phyloP scores from a whole-genome alignment of 1,140 invertebrate species.

The Pseudachorutes palmiensis region DNA sequence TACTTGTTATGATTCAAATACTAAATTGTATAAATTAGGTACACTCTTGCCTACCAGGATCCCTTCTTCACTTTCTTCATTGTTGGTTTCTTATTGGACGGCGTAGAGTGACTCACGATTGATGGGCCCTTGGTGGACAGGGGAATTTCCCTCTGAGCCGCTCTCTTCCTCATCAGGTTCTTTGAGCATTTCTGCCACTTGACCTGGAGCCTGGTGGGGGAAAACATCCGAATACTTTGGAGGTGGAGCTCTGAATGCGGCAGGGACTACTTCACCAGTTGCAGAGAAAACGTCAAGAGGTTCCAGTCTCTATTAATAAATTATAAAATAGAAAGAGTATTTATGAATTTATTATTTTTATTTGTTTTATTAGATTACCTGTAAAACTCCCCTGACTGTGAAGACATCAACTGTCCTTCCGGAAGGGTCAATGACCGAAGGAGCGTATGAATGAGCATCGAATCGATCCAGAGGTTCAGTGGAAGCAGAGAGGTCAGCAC shows the following conservation, averaged over 20 bases:
- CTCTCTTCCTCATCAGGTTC: constrained; percentile 30
- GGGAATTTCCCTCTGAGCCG: constrained; percentile 11
- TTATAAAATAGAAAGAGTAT: background rate
- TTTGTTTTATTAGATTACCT: constrained; percentile 23
- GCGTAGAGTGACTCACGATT: constrained; percentile 18
- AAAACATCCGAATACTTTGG: constrained; percentile 34
- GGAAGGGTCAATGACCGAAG: constrained; percentile 38
- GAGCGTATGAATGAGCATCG: constrained; percentile 55
- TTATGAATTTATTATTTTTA: background rate
- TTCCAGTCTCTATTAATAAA: background rate
- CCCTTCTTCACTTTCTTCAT: no score
- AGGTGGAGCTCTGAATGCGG: constrained; percentile 23
- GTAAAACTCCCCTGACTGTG: constrained; percentile 35
- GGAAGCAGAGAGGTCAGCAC: constrained; percentile 49
- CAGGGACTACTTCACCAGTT: constrained; percentile 20
- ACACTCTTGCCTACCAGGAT: no score
- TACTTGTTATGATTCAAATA: no score
- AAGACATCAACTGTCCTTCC: constrained; percentile 35
- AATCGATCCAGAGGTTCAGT: constrained; percentile 53
- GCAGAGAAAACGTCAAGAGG: constrained; percentile 33
- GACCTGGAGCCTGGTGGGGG: constrained; percentile 35
- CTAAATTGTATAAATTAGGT: no score
- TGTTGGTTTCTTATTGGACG: constrained; percentile 18
- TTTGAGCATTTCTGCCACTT: constrained; percentile 35
- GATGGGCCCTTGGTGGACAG: background rate